Evolutionary conservation across 2,888 invertebrate genomes (phyloP).

Genomic region (Eupithecia pulchellata): DNA sequence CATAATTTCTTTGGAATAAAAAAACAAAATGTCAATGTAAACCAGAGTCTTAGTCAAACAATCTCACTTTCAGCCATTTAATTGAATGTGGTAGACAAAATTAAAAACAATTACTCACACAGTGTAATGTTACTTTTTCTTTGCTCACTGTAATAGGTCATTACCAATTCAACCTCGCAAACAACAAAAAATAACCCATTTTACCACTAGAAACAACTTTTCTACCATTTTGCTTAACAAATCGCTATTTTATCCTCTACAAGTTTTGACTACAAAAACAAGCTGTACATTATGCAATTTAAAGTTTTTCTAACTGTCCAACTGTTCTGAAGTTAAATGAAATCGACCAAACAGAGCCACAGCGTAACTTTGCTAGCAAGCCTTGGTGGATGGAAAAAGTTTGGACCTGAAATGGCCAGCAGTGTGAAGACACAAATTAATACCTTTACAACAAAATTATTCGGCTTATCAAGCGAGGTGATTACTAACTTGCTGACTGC

Average conservation of each 20-base stretch:
- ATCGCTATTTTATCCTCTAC: slow-evolving; percentile 13
- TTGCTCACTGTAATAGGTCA: background rate
- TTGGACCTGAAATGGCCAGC: background rate
- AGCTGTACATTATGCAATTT: slow-evolving; percentile 31
- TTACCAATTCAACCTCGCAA: background rate
- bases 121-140: no score
- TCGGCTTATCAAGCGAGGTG: background rate
- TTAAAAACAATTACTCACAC: no score
- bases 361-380: background rate
- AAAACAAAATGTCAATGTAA: no score
- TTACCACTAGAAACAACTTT: background rate
- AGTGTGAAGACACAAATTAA: no score
- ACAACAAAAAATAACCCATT: background rate
- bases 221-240: background rate
- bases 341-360: slow-evolving; percentile 21
- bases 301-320: slow-evolving; percentile 33
- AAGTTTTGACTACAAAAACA: slow-evolving; percentile 31
- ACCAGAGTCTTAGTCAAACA: background rate
- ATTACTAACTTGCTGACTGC: background rate
- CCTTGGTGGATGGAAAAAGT: background rate
- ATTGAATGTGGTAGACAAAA: background rate
- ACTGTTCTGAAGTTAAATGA: slow-evolving; percentile 32
- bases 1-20: no score
- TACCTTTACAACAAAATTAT: background rate
- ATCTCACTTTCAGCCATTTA: no score